These are phyloP conservation scores for Drosophila meridiana DNA, from an alignment of 2,888 invertebrate genomes.

Conservation along the genomic window DNA sequence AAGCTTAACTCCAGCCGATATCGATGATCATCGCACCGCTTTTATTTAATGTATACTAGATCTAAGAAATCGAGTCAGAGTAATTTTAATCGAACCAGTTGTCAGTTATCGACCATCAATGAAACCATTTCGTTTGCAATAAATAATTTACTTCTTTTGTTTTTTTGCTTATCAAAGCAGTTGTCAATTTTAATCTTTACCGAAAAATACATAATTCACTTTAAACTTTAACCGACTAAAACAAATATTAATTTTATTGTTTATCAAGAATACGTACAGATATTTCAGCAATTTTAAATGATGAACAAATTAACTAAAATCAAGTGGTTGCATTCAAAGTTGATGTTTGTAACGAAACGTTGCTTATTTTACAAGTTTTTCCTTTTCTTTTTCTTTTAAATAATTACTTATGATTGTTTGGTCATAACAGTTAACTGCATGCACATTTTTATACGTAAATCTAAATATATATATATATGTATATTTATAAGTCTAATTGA, in stretches of 20 bases:
- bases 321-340: conserved; percentile 21
- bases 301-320: conserved; percentile 60
- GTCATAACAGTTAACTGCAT: conserved; percentile 37
- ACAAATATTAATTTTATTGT: conserved; percentile 43
- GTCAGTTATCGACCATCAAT: not conserved
- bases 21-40: conserved; percentile 24
- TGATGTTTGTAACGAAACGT: conserved; percentile 33
- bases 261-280: conserved; percentile 24
- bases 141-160: not conserved
- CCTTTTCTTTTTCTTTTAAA: not conserved
- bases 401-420: conserved; percentile 19
- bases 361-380: conserved; percentile 10
- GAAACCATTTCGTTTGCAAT: not conserved
- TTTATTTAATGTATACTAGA: not conserved
- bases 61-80: not conserved
- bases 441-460: conserved; percentile 24
- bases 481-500: conserved; percentile 31
- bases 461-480: conserved; percentile 33
- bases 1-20: conserved; percentile 11
- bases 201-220: not conserved
- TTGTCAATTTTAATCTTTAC: not conserved
- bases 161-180: not conserved
- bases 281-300: conserved; percentile 18
- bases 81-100: not conserved
- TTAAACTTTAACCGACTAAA: not conserved